phyloP scores from a whole-genome alignment of 2,888 invertebrate species.

The Seira ritae region DNA sequence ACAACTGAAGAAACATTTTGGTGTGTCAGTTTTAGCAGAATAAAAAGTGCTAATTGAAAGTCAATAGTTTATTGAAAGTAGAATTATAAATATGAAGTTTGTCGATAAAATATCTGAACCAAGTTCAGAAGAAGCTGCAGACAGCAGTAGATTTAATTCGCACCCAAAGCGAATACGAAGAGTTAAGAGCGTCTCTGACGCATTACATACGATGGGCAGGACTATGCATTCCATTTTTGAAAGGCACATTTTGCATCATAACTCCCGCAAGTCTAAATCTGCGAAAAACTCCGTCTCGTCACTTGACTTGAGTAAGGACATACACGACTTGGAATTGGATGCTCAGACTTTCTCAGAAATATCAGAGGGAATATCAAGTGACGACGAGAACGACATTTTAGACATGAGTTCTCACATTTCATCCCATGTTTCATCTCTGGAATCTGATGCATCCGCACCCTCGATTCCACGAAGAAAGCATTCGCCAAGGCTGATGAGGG shows the following conservation, averaged over 20 bases:
- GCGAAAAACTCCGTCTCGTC: neutral
- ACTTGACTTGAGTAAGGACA: neutral
- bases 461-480: conserved; percentile 36
- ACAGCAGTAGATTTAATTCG: too few species aligned
- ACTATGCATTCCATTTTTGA: conserved; percentile 50
- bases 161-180: conserved; percentile 15
- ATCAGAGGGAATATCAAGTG: conserved; percentile 1
- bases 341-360: neutral
- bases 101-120: too few species aligned
- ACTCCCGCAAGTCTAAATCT: neutral
- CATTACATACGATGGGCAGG: conserved; percentile 42
- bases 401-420: neutral
- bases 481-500: conserved; percentile 18
- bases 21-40: neutral
- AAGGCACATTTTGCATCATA: conserved; percentile 39
- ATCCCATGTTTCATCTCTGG: neutral
- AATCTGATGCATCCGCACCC: neutral
- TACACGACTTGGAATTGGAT: neutral
- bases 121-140: neutral
- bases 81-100: too few species aligned
- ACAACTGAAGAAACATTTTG: neutral
- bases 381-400: conserved; percentile 10
- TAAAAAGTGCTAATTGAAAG: neutral
- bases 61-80: too few species aligned
- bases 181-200: conserved; percentile 50